Percentiles rank a stretch among this genome's conserved stretches.
These are phyloP conservation scores for Caenorhabditis sp. DNA, from an alignment of 2,888 invertebrate species.

Conservation along the genomic window DNA sequence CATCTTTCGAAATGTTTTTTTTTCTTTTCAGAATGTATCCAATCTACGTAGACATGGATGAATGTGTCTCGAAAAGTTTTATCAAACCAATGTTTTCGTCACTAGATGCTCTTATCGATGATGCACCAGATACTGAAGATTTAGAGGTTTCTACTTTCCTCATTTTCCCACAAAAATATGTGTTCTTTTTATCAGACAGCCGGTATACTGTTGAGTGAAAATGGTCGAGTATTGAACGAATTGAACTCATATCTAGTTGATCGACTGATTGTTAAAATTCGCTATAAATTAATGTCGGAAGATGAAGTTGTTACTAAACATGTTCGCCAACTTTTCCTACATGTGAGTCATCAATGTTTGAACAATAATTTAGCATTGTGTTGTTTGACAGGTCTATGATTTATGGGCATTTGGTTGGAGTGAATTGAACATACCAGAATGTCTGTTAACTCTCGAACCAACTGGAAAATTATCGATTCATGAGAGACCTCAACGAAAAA, in stretches of 20 bases:
- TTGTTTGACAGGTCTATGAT: conserved; percentile 36
- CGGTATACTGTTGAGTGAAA: conserved; percentile 37
- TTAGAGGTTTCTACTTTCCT: conserved; percentile 28
- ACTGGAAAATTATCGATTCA: conserved; percentile 28
- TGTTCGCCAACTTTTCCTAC: conserved; percentile 44
- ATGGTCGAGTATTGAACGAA: conserved; percentile 40
- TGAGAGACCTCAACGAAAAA: conserved; percentile 33
- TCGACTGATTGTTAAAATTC: conserved; percentile 45
- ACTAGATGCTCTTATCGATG: conserved; percentile 49
- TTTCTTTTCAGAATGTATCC: conserved; percentile 55
- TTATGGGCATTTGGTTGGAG: conserved; percentile 54
- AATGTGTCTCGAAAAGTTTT: conserved; percentile 50
- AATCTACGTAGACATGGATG: conserved; percentile 49
- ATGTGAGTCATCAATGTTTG: conserved; percentile 19
- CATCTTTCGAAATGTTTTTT: no score
- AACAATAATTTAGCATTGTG: neutral
- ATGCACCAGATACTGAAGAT: conserved; percentile 49
- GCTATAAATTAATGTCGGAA: conserved; percentile 41
- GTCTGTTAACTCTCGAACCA: conserved; percentile 31
- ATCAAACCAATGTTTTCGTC: conserved; percentile 55
- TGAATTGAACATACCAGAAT: conserved; percentile 47
- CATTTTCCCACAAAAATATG: neutral
- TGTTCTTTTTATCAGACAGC: conserved; percentile 38
- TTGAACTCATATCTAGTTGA: conserved; percentile 48
- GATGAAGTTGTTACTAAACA: conserved; percentile 38